phyloP scores from a whole-genome alignment of 2,888 invertebrate genomes.

The Oscheius myriophilus region DNA sequence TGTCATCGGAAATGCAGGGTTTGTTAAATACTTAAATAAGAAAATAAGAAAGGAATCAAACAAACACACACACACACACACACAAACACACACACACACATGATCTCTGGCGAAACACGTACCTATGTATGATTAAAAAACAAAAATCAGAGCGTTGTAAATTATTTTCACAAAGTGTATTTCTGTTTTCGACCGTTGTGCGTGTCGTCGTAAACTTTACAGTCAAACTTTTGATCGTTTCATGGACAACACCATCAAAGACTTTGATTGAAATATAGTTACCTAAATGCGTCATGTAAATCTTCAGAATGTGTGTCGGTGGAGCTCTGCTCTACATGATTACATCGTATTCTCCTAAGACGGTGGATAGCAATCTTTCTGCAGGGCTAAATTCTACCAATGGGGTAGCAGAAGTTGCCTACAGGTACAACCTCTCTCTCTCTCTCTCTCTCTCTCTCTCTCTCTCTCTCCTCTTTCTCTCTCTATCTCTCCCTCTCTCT shows the following conservation, averaged over 20 bases:
- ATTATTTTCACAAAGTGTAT: too few species aligned
- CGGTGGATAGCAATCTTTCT: not conserved
- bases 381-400: not conserved
- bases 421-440: not conserved
- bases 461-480: too few species aligned
- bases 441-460: too few species aligned
- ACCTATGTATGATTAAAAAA: too few species aligned
- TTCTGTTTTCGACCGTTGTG: too few species aligned
- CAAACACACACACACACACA: not conserved
- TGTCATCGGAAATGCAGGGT: conserved; percentile 30
- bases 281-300: not conserved
- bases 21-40: not conserved
- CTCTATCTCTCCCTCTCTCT: too few species aligned
- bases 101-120: too few species aligned
- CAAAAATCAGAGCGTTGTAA: too few species aligned
- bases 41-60: not conserved
- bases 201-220: too few species aligned
- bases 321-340: conserved; percentile 26
- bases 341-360: conserved; percentile 14
- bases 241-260: too few species aligned
- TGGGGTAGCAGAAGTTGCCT: not conserved
- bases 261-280: not conserved
- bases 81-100: too few species aligned
- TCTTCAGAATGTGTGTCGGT: conserved; percentile 23
- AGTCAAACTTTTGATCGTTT: too few species aligned